Percentiles rank a stretch among this genome's conserved stretches.
These are phyloP conservation scores for Fratercula arctica DNA, from an alignment of 2,797 vertebrate genomes.

Conservation along the genomic window DNA sequence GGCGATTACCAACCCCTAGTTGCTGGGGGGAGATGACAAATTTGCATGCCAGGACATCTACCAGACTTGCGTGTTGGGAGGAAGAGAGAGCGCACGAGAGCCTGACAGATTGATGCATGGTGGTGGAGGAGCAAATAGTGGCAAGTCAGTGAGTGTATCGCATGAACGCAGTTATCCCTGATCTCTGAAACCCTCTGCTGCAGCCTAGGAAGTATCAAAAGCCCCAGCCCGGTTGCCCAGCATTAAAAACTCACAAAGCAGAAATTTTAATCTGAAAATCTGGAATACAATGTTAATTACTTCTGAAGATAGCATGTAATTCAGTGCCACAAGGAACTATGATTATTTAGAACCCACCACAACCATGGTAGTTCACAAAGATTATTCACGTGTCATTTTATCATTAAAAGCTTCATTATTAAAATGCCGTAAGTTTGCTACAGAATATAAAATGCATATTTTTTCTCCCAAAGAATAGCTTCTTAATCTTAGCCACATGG, in stretches of 20 bases:
- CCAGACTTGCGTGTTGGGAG: fast-evolving
- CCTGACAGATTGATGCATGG: background rate
- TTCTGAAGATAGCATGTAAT: background rate
- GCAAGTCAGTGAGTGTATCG: background rate
- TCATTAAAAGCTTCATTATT: background rate
- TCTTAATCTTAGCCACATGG: background rate
- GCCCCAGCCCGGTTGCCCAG: fast-evolving
- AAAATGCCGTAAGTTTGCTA: background rate
- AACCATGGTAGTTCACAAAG: background rate
- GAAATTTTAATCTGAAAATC: background rate
- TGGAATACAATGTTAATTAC: background rate
- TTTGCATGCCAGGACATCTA: background rate
- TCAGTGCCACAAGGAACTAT: background rate
- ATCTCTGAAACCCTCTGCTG: background rate
- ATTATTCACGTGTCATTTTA: background rate
- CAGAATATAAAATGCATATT: background rate
- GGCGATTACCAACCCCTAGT: background rate
- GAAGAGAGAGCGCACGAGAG: background rate
- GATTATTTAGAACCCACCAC: background rate
- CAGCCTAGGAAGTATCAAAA: background rate
- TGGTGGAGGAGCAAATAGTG: background rate
- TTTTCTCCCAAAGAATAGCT: background rate
- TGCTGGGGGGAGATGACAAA: background rate
- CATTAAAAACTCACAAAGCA: background rate
- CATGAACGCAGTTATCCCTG: background rate